A percentile compares a stretch with the other conserved stretches of the same genome.
These are phyloP conservation scores for Eupeodes corollae DNA, from an alignment of 1,140 invertebrate genomes.

Conservation along the genomic window DNA sequence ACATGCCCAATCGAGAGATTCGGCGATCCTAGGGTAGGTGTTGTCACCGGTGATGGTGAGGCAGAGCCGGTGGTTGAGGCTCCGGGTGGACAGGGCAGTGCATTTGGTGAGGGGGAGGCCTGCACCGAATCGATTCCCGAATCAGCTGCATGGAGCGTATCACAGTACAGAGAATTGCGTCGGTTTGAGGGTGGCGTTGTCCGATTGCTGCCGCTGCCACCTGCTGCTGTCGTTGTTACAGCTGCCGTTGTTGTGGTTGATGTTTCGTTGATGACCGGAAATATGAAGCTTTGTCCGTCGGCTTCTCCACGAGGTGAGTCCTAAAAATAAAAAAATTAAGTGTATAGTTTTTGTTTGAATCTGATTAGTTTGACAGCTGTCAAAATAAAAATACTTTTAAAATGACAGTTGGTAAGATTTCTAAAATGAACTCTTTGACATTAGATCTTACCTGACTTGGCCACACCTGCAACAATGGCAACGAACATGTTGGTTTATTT, in stretches of 20 bases:
- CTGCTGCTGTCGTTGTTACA: slow-evolving; percentile 19
- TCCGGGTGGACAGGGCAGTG: slow-evolving; percentile 35
- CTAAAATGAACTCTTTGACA: background rate
- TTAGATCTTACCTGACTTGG: slow-evolving; percentile 39
- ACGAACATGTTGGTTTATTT: slow-evolving; percentile 42
- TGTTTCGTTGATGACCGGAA: slow-evolving; percentile 42
- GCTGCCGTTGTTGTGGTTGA: slow-evolving; percentile 20
- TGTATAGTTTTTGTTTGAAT: background rate
- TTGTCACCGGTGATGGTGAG: slow-evolving; percentile 30
- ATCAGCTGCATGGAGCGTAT: slow-evolving; percentile 39
- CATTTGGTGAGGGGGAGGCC: slow-evolving; percentile 52
- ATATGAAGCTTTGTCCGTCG: slow-evolving; percentile 56
- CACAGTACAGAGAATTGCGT: slow-evolving; percentile 33
- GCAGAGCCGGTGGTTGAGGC: slow-evolving; percentile 31
- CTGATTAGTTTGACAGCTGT: too few species aligned
- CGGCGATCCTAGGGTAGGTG: slow-evolving; percentile 37
- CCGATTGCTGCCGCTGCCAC: slow-evolving; percentile 20
- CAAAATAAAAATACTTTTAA: too few species aligned
- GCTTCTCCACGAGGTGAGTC: slow-evolving; percentile 56
- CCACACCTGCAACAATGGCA: slow-evolving; percentile 54
- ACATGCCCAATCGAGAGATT: slow-evolving; percentile 37
- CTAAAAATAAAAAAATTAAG: slow-evolving; percentile 19
- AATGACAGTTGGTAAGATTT: background rate
- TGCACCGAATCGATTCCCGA: slow-evolving; percentile 59
- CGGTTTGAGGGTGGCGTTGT: slow-evolving; percentile 20